phyloP scores from a whole-genome alignment of 2,888 invertebrate species.

The Ophonus ardosiacus region DNA sequence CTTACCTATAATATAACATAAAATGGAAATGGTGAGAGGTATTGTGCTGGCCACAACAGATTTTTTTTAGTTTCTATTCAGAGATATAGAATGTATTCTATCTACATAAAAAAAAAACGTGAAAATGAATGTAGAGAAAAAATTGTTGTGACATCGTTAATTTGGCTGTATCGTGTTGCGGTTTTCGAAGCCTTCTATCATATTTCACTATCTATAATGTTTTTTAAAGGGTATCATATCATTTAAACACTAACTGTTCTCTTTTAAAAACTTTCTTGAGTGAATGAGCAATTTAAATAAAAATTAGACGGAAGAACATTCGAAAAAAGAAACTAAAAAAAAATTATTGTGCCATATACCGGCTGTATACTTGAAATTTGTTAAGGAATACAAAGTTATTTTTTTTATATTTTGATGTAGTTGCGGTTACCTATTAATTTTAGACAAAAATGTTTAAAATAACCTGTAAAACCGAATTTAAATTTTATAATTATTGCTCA shows the following conservation, averaged over 20 bases:
- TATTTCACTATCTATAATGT: slow-evolving; percentile 24
- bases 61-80: not conserved
- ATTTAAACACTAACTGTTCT: slow-evolving; percentile 29
- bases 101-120: slow-evolving; percentile 14
- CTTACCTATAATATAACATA: no score
- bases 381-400: no score
- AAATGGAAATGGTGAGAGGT: no score
- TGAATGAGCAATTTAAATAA: slow-evolving; percentile 12
- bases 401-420: no score
- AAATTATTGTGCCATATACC: no score
- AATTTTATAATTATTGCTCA: no score
- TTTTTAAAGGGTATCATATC: slow-evolving; percentile 40
- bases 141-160: slow-evolving; percentile 38
- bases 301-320: not conserved
- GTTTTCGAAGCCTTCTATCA: slow-evolving; percentile 22
- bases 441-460: no score
- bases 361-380: no score
- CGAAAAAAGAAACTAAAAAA: no score
- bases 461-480: no score
- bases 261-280: slow-evolving; percentile 26
- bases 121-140: slow-evolving; percentile 17
- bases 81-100: not conserved
- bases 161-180: slow-evolving; percentile 13
- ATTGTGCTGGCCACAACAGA: no score
- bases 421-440: no score